Evolutionary conservation across 1,140 invertebrate species (phyloP), one percentile per base, ranked within the genome.

Genomic region (Rhynchophorus ferrugineus): DNA sequence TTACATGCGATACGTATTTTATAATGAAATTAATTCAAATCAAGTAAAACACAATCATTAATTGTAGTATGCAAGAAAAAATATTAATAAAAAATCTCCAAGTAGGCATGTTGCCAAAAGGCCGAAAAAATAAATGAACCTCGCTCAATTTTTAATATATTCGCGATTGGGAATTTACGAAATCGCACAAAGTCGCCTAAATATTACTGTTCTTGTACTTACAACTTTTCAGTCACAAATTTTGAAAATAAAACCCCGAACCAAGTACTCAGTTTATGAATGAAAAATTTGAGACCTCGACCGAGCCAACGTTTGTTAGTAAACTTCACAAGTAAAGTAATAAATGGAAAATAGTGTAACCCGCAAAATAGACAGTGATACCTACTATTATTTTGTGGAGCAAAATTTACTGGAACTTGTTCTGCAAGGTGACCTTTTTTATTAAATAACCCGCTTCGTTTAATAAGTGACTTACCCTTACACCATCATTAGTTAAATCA

Each of bases 141-240:
- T n/a, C n/a, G 3, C 3, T 2, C 3, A 36, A 3, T 18, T 2
- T 16, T 39, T 3, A 39, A 6, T 3, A 3, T 14, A 18, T 17
- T 39, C 11, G 3, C 2, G n/a, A 7, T 33, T 33, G 29, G n/a
- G 7, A 8, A 33, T 7, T 33, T 33, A 33, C 7, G 7, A 33
- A 8, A 33, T 33, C 7, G n/a, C 29, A 8, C n/a, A 33, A 33
- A 19, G 19, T 11, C 19, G 16, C 6, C 9, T 13, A 19, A 21
- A 19, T 42, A 18, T 11, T 18, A 21, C 21, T 45, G 17, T 45
- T 45, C 17, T 3, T 6, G 34, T 16, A 42, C 46, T 48, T 36
- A 48, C 46, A 48, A 8, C 2, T 48, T 48, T 48, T 48, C 46
- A 48, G 46, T 48, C 46, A 48, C 34, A 48, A 48, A 19, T 48